Base-by-base conservation (phyloP, 2,113 vertebrate species). In the Turdus rufiventris region DNA sequence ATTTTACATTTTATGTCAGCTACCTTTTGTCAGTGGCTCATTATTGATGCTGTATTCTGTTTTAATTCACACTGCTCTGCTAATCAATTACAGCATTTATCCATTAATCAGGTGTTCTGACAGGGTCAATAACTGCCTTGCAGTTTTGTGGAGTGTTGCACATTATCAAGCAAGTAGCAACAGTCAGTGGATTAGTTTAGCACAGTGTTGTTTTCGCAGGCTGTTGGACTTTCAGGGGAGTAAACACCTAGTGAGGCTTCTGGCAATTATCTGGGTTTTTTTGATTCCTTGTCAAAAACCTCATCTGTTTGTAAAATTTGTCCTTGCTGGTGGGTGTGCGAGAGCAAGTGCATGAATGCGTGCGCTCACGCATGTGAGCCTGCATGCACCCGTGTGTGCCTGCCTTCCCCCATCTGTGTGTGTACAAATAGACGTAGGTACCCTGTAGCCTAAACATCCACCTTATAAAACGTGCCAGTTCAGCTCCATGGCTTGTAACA, bases 31-130 rank as follows among this genome's bases (percentile, higher is more conserved):
- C 97, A 85, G 93, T 84, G 58, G 94, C 98, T 98, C 97, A 97
- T 98, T 99, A 99, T 98, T 98, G 98, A 99, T 97, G 98, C 98
- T 97, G 97, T 97, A 98, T 98, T 98, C 98, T 96, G 98, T 98
- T 99, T 99, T 98, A 98, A 98, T 99, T 99, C 98, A 98, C 98
- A 98, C 98, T 98, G 98, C 98, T 98, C 97, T 97, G 97, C 98
- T 99, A 99, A 99, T 99, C 99, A 99, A 98, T 99, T 99, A 99
- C 98, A 98, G 98, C 98, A 97, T 98, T 98, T 98, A 99, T 99
- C 99, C 98, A 99, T 99, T 99, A 98, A 99, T 99, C 99, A 99
- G 98, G 98, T 97, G 77, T 96, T 98, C 98, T 98, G 98, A 99
- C 98, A 98, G 98, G 98, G 98, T 98, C 98, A 98, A 98, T 99